A percentile compares a stretch with the other conserved stretches of the same genome.
Evolutionary conservation across 1,140 invertebrate species (phyloP).

Genomic region (Drosophila quadrilineata): DNA sequence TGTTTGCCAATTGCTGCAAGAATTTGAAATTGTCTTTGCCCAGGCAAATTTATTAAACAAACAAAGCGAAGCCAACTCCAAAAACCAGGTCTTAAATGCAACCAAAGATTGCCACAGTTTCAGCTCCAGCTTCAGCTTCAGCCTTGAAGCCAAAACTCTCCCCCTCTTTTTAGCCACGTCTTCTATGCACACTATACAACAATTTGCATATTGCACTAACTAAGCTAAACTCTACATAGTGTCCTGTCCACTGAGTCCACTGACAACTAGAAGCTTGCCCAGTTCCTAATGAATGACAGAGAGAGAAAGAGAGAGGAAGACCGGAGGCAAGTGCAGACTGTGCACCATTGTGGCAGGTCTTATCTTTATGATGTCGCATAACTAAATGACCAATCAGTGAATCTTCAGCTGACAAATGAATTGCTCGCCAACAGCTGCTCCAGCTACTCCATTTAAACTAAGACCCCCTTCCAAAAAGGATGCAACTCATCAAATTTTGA

Average conservation of each 20-base stretch:
- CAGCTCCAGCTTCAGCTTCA: too few species aligned
- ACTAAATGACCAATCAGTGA: conserved; percentile 69
- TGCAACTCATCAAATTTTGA: background rate
- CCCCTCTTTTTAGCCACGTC: too few species aligned
- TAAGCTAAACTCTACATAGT: conserved; percentile 41
- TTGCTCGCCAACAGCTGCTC: conserved; percentile 26
- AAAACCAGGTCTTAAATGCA: conserved; percentile 27
- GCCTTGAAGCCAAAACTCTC: conserved; percentile 50
- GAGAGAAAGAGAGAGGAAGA: background rate
- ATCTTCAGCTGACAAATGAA: conserved; percentile 58
- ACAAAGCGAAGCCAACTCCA: conserved; percentile 48
- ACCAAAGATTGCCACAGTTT: conserved; percentile 13
- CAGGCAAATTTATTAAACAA: conserved; percentile 75
- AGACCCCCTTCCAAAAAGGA: too few species aligned
- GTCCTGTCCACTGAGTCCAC: conserved; percentile 24
- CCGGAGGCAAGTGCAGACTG: background rate
- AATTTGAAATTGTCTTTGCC: conserved; percentile 77
- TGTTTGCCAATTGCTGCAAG: conserved; percentile 77
- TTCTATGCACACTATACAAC: conserved; percentile 11
- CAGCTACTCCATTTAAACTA: background rate
- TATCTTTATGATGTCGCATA: conserved; percentile 74
- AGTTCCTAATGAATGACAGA: conserved; percentile 67
- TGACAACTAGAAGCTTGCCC: conserved; percentile 54
- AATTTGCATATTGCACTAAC: conserved; percentile 73
- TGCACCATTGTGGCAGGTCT: conserved; percentile 14